Base-by-base conservation (phyloP, 2,888 invertebrate genomes). In the Stenodema calcarata region DNA sequence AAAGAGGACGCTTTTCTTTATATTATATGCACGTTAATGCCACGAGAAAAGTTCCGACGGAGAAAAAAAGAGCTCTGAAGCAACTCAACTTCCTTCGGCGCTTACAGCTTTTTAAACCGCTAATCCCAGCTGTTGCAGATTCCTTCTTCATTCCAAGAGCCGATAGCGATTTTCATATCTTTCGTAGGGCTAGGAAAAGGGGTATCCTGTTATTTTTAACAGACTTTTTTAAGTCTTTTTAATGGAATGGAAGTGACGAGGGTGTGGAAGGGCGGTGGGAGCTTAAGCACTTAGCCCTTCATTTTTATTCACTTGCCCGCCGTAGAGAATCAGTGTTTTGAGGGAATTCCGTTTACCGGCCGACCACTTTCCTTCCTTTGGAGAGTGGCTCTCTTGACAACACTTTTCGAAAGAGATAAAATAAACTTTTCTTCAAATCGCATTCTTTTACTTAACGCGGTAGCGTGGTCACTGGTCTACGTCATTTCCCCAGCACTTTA, bases 271-370 rank as follows among this genome's bases (percentile, higher is more conserved):
- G 16, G 41, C 16, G 18, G 73, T 35, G 73, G 30, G 16, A 35
- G 73, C 41, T 73, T 35, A 73, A 73, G 73, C 73, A 73, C 73
- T 73, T 73, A 73, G 73, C 73, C 73, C 41, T 73, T 73, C 73
- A 73, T 73, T 73, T 73, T 73, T 73, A 73, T 73, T 73, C 73
- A 73, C 73, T 73, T 73, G 73, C 73, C 41, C 73, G 41, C 73
- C 73, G 73, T 30, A 16, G 35, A 73, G 73, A 73, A 35, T 73
- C 73, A 73, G 41, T 73, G 73, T 73, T 73, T 73, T 73, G 30
- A 73, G 35, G 41, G 18, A 73, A 73, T 18, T 18, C 73, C 73
- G 35, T 73, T 73, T 73, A 62, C 62, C 62, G 62, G 62, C 62
- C 62, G 62, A 23, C 62, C 62, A 62, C 62, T 62, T 62, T 23